Conservation (phyloP, 2,113 vertebrate species). For the Menidia beryllina region DNA sequence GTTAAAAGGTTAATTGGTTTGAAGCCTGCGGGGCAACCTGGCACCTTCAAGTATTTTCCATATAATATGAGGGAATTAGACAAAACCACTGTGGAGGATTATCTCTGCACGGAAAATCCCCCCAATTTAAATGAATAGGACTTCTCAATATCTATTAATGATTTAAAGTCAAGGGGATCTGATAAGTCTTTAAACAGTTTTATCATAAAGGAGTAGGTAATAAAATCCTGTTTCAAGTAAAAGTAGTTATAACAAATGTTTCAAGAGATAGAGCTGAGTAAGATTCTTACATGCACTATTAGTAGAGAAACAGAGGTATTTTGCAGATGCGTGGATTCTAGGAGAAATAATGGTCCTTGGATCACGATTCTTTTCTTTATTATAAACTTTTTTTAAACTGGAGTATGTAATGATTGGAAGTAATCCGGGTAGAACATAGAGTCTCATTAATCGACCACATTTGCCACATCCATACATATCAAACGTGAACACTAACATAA, state of each 20-base stretch:
- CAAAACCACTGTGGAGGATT: slow-evolving; percentile 63
- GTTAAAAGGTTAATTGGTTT: slow-evolving; percentile 74
- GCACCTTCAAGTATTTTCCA: slow-evolving; percentile 77
- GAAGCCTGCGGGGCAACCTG: slow-evolving; percentile 72
- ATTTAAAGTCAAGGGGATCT: slow-evolving; percentile 24
- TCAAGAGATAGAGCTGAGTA: background rate
- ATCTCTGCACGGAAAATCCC: slow-evolving; percentile 49
- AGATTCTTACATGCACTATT: no score
- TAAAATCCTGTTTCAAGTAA: background rate
- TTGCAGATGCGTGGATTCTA: background rate
- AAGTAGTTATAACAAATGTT: background rate
- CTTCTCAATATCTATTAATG: slow-evolving; percentile 3
- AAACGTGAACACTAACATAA: no score
- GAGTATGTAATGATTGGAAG: no score
- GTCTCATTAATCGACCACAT: no score
- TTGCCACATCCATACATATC: no score
- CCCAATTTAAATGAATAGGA: slow-evolving; percentile 25
- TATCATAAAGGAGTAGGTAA: background rate
- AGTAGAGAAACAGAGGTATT: background rate
- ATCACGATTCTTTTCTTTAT: no score
- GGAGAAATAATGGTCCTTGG: background rate
- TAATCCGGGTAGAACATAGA: no score
- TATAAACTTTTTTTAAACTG: no score
- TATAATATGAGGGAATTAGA: slow-evolving; percentile 73
- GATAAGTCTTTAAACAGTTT: slow-evolving; percentile 28